These are phyloP conservation scores for Thalpophila matura DNA, from an alignment of 2,888 invertebrate genomes.

Conservation along the genomic window DNA sequence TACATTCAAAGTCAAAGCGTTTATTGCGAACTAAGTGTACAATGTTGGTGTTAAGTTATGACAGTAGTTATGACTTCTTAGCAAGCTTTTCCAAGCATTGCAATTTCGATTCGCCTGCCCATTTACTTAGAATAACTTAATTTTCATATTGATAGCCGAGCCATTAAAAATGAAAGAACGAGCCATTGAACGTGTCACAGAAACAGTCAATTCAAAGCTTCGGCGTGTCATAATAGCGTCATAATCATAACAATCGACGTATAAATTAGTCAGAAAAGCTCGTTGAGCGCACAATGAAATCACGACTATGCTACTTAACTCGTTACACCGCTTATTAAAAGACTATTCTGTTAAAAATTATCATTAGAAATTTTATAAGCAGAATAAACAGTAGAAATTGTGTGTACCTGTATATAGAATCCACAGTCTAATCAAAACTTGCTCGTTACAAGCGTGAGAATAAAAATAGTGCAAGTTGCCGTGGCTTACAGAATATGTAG, in stretches of 20 bases:
- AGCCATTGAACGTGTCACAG: slow-evolving; percentile 28
- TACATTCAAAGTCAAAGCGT: no score
- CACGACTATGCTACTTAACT: slow-evolving; percentile 53
- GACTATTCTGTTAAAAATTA: slow-evolving; percentile 13
- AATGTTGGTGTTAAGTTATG: no score
- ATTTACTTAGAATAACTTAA: slow-evolving; percentile 9
- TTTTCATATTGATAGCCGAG: slow-evolving; percentile 16
- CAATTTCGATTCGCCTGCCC: no score
- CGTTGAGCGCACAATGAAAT: slow-evolving; percentile 61
- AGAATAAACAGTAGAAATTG: background rate
- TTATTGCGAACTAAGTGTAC: no score
- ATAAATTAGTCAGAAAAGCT: slow-evolving; percentile 62
- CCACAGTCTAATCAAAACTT: slow-evolving; percentile 39
- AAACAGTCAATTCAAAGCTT: slow-evolving; percentile 48
- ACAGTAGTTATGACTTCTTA: no score
- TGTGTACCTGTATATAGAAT: background rate
- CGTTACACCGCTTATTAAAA: slow-evolving; percentile 17
- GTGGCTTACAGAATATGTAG: slow-evolving; percentile 20
- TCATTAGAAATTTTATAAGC: slow-evolving; percentile 4
- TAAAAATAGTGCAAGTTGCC: slow-evolving; percentile 30
- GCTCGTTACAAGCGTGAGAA: slow-evolving; percentile 37
- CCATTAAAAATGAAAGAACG: background rate
- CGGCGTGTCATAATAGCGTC: slow-evolving; percentile 41
- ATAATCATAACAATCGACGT: slow-evolving; percentile 57
- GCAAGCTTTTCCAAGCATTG: no score